A percentile compares a stretch with the other conserved stretches of the same genome.
These are phyloP conservation scores for Perdix hodgsoniae DNA, from an alignment of 2,797 vertebrate species.

Conservation along the genomic window DNA sequence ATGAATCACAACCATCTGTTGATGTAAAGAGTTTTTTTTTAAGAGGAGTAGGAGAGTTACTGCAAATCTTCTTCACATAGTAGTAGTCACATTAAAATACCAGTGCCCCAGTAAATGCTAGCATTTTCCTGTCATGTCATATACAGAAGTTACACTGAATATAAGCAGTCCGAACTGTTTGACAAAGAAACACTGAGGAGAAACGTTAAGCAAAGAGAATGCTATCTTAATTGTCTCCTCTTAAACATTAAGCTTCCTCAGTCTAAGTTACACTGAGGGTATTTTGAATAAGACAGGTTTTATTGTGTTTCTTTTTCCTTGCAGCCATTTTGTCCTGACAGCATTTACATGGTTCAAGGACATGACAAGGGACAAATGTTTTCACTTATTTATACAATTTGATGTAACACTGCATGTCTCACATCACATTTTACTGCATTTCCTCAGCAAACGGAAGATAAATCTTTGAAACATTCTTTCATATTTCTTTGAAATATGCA, in stretches of 20 bases:
- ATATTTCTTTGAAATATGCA: constrained; percentile 21
- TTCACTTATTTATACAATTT: constrained; percentile 61
- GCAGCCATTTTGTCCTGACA: constrained; percentile 52
- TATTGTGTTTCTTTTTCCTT: constrained; percentile 59
- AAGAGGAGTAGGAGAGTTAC: background rate
- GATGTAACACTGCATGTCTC: constrained; percentile 33
- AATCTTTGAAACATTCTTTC: constrained; percentile 37
- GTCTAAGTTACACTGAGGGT: background rate
- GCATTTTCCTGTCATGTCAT: background rate
- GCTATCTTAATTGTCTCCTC: constrained; percentile 46
- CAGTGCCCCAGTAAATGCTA: background rate
- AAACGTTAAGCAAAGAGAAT: constrained; percentile 5
- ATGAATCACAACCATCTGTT: background rate
- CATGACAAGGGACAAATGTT: constrained; percentile 41
- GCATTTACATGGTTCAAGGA: constrained; percentile 18
- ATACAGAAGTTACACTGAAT: background rate
- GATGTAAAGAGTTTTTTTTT: constrained; percentile 17
- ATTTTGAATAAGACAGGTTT: constrained; percentile 52
- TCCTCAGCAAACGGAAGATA: constrained; percentile 26
- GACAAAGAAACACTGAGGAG: background rate
- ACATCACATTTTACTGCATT: background rate
- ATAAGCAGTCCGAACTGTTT: constrained; percentile 21
- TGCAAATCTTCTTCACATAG: background rate
- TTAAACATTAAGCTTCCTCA: constrained; percentile 46
- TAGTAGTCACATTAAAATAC: constrained; percentile 3